Percentiles rank a stretch among this genome's conserved stretches.
phyloP scores from a whole-genome alignment of 2,888 invertebrate species.

The Aporophyla nigra region DNA sequence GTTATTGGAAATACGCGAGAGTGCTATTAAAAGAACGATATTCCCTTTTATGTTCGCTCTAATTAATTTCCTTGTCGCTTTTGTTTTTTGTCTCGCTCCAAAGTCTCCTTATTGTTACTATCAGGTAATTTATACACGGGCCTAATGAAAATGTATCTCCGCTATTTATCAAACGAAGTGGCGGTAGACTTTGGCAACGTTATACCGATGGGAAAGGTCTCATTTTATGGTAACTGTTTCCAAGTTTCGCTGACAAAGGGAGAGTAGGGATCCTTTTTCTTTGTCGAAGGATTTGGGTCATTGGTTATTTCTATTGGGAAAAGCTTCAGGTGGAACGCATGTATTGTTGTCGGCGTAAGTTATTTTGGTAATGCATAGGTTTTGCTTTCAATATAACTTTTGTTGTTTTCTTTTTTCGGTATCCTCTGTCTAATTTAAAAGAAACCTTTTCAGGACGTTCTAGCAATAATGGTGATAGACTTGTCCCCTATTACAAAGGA shows the following conservation, averaged over 20 bases:
- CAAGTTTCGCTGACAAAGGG: constrained; percentile 84
- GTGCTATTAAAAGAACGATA: constrained; percentile 51
- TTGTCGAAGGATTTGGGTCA: constrained; percentile 81
- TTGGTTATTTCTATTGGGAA: constrained; percentile 80
- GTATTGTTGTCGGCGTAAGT: constrained; percentile 58
- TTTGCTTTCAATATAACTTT: constrained; percentile 43
- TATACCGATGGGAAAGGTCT: constrained; percentile 75
- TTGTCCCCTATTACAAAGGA: neutral
- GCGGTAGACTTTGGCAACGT: constrained; percentile 65
- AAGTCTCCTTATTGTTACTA: constrained; percentile 59
- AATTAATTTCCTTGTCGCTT: constrained; percentile 60
- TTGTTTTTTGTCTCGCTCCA: constrained; percentile 58
- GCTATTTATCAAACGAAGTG: constrained; percentile 83
- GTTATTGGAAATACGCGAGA: constrained; percentile 55
- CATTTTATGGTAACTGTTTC: constrained; percentile 77
- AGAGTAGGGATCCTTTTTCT: constrained; percentile 77
- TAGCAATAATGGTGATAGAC: neutral
- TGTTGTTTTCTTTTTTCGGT: neutral
- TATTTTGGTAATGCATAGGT: constrained; percentile 47
- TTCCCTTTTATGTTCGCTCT: constrained; percentile 51
- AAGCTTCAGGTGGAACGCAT: constrained; percentile 66
- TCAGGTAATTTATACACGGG: constrained; percentile 68
- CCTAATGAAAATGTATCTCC: constrained; percentile 83
- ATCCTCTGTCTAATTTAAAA: constrained; percentile 6
- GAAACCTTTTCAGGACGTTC: neutral